phyloP scores from a whole-genome alignment of 1,140 invertebrate genomes.

The Delia radicum region DNA sequence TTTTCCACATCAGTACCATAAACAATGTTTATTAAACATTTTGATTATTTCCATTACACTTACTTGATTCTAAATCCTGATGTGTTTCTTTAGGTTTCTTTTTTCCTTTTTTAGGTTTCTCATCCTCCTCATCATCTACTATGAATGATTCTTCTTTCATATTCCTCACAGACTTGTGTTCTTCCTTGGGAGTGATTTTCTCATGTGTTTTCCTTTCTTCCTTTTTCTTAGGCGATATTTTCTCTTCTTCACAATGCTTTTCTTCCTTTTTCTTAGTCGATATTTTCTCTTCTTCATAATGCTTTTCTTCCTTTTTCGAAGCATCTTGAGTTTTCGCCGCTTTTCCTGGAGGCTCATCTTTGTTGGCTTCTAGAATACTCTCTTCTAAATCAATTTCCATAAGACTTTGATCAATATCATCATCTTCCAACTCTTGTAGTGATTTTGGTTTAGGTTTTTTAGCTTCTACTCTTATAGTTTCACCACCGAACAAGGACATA shows the following conservation, averaged over 20 bases:
- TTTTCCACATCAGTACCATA: no score
- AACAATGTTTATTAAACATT: no score
- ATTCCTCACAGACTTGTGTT: no score
- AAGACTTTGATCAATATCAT: conserved; percentile 37
- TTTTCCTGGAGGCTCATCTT: neutral
- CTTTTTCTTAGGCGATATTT: neutral
- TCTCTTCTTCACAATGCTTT: neutral
- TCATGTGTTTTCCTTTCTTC: conserved; percentile 30
- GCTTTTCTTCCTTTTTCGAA: neutral
- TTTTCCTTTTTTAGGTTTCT: neutral
- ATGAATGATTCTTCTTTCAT: conserved; percentile 31
- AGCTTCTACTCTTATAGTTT: conserved; percentile 41
- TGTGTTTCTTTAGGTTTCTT: neutral
- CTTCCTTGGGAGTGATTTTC: no score
- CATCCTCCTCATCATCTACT: neutral
- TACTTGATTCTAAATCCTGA: neutral
- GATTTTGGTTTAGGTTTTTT: conserved; percentile 35
- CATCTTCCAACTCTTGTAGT: conserved; percentile 38
- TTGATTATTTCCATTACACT: no score
- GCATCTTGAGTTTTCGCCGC: neutral
- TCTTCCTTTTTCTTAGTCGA: neutral
- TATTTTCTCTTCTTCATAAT: neutral
- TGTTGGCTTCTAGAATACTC: conserved; percentile 6
- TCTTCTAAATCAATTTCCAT: conserved; percentile 45
- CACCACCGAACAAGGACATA: conserved; percentile 42